Base-by-base conservation (phyloP, 2,113 vertebrate genomes). In the Notothenia coriiceps region DNA sequence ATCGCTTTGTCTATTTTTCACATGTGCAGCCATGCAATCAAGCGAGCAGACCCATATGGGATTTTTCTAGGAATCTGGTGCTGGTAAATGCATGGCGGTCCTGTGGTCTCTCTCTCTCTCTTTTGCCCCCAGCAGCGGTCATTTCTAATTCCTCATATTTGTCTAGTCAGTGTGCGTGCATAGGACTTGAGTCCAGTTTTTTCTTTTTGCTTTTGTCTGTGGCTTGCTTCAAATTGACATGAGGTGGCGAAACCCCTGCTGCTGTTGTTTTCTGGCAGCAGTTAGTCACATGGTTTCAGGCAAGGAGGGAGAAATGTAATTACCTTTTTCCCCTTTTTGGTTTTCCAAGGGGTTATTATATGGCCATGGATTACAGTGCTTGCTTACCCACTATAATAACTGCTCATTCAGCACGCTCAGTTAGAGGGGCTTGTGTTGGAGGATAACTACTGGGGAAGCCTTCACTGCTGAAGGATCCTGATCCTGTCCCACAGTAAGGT, bases 1-100 rank as follows among this genome's bases (percentile, higher is more conserved):
- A 94, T 94, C 85, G 77, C 82, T 91, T 92, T 93, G 92, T 94
- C 92, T 93, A 88, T 94, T 93, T 93, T 93, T 94, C 91, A 93
- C 91, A 94, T 93, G 90, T 94, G 93, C 91, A 93, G 83, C 84
- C 92, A 87, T 93, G 93, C 92, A 92, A 89, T 93, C 89, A 93
- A 91, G 91, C 91, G 56, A 82, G 57, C 66, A 82, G 73, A 87
- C 83, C 86, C 87, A 78, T 84, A 88, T 87, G 83, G 72, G 68
- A 72, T 79, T 90, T 90, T 93, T 91, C 84, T 84, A 91, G 78
- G 88, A 93, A 92, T 92, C 82, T 77, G 82, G 79, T 84, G 89
- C 87, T 84, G 89, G 91, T 89, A 86, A 88, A 93, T 33, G 83
- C 74, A 88, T 79, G 89, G 79, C 74, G 70, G 84, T 84, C 79